Evolutionary conservation across 2,797 vertebrate genomes (phyloP), one percentile per base, ranked within the genome.

Genomic region (Coregonus sp.): DNA sequence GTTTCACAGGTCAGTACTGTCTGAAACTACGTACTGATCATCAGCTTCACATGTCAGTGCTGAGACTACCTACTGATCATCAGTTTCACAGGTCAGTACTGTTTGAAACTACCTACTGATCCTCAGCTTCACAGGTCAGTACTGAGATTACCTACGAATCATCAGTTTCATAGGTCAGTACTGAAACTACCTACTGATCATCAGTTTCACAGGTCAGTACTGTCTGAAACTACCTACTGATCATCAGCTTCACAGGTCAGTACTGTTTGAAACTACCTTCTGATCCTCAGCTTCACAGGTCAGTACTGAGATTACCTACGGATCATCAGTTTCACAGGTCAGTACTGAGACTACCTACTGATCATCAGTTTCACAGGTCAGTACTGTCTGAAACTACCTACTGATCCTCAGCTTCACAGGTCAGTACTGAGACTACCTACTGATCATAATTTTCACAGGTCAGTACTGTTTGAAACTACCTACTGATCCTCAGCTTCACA

Each of bases 21-120:
- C 15, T 54, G 16, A 72, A 11, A 65, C 25, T 14, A 20, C n/a
- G 0, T 65, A 31, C 3, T 65, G 7, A 65, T 9, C 12, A 0
- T 20, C 9, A 12, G 20, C 0, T 29, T 65, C 61, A 29, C 20
- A 31, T 11, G 3, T 61, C 18, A 61, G 15, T 14, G 4, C 52
- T 95, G 96, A 88, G 97, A 99, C 83, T 99, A 96, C 86, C 93
- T 99, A 80, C 95, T 99, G 82, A 97, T 98, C 91, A 95, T 98
- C 90, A 98, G 95, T 87, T 40, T 69, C 67, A 69, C 67, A 69
- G 33, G 67, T 68, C 31, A 68, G 66, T 40, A 68, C 5, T 40
- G 33, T 35, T 4, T 6, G 68, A 70, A 16, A 54, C 52, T 18
- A 54, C 52, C 15, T 18, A 18, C 0, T 54, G 3, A 54, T 14